Base-by-base conservation (phyloP, 2,797 vertebrate genomes). In the Molossus molossus region DNA sequence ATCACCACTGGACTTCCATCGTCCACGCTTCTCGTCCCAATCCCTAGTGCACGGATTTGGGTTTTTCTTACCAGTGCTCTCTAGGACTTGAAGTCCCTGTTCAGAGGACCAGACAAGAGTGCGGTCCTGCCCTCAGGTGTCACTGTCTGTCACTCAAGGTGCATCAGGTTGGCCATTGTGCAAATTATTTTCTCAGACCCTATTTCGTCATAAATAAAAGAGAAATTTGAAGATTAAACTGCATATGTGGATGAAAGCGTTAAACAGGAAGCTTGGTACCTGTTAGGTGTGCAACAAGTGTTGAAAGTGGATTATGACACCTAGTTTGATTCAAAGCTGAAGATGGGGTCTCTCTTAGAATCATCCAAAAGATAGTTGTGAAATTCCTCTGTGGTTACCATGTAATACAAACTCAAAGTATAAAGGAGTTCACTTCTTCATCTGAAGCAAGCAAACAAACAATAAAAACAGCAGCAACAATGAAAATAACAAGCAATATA, bases 201-300 rank as follows among this genome's bases (percentile, higher is more conserved):
- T 67, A 69, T 79, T 83, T 93, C 65, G 37, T 87, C 88, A 45
- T 79, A 73, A 87, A 29, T 62, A 73, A 87, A 90, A 90, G 21
- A 57, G 9, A 45, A 87, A 65, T 83, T 73, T 90, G 29, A 91
- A 55, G 21, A 88, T 62, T 40, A 73, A n/a, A 62, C 53, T 67
- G 73, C 83, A 60, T 53, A 77, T 84, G 64, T 60, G 45, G 70
- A 33, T 91, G n/a, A 83, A 93, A 91, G 50, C 29, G 72, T 83
- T 90, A 87, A 70, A 50, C 69, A 69, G 72, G 50, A 53, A 87
- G 53, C 1, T 29, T 87, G 48, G 33, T 17, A 67, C 57, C 72
- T 29, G 13, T 83, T 70, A 87, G 40, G 40, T 83, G 3, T 25
- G 23, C 10, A 76, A 64, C 5, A 23, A 62, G 13, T 65, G 2